These are phyloP conservation scores for Drosophila trapezifrons DNA, from an alignment of 1,140 invertebrate species.

Conservation along the genomic window DNA sequence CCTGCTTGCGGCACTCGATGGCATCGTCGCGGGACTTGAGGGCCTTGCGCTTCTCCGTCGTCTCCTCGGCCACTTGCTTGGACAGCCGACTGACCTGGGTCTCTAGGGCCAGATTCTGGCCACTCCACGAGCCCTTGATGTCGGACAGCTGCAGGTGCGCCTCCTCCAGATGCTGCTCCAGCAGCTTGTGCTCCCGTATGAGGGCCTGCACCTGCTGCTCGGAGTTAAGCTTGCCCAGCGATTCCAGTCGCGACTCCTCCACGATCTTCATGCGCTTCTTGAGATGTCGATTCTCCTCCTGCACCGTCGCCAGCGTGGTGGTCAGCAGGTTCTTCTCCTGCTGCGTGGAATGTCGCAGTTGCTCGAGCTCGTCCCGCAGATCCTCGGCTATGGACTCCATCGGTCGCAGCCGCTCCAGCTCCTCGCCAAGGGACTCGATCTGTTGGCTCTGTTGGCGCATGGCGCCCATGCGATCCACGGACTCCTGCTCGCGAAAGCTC, in stretches of 20 bases:
- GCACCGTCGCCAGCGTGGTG: constrained; percentile 85
- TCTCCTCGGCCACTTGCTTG: constrained; percentile 92
- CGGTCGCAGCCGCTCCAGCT: constrained; percentile 87
- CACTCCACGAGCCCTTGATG: constrained; percentile 95
- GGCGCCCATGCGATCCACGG: constrained; percentile 77
- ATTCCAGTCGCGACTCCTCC: constrained; percentile 84
- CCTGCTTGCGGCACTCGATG: constrained; percentile 87
- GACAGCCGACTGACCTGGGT: constrained; percentile 92
- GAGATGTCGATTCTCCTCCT: constrained; percentile 87
- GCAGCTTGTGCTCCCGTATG: constrained; percentile 87
- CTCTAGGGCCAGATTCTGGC: constrained; percentile 93
- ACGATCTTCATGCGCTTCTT: constrained; percentile 87
- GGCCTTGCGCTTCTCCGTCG: constrained; percentile 89
- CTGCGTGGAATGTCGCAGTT: constrained; percentile 86
- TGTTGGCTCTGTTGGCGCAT: constrained; percentile 85
- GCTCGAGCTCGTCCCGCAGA: constrained; percentile 88
- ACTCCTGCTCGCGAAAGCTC: constrained; percentile 85
- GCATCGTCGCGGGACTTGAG: constrained; percentile 89
- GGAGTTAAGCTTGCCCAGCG: constrained; percentile 84
- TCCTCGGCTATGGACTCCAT: constrained; percentile 88
- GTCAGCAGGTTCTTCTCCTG: constrained; percentile 86
- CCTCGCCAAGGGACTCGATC: constrained; percentile 87
- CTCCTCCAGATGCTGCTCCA: constrained; percentile 92
- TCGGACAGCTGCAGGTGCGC: constrained; percentile 93
- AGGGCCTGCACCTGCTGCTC: constrained; percentile 86